Percentiles rank a stretch among this genome's conserved stretches.
phyloP scores from a whole-genome alignment of 1,140 invertebrate species.

The Latrodectus geometricus region DNA sequence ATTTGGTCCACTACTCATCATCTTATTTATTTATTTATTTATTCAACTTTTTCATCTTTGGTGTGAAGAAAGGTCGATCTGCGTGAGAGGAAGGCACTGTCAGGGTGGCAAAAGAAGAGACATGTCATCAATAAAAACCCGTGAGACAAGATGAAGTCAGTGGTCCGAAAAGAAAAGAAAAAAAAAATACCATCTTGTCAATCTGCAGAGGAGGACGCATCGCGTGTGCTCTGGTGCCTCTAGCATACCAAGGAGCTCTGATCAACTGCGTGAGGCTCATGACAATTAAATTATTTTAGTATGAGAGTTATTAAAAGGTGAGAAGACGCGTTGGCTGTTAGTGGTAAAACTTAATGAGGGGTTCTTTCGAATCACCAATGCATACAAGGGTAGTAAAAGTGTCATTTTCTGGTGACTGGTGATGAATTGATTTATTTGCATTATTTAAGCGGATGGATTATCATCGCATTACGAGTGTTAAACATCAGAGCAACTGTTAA shows the following conservation, averaged over 20 bases:
- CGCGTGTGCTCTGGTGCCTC: constrained; percentile 9
- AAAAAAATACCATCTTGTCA: neutral
- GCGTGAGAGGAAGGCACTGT: constrained; percentile 24
- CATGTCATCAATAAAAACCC: constrained; percentile 38
- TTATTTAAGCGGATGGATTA: neutral
- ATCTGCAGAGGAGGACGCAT: neutral
- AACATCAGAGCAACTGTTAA: neutral
- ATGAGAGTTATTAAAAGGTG: constrained; percentile 3
- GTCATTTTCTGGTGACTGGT: constrained; percentile 11
- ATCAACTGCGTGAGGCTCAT: constrained; percentile 9
- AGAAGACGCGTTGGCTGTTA: constrained; percentile 10
- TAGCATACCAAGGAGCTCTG: neutral
- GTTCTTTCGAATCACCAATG: neutral
- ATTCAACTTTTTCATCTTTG: neutral
- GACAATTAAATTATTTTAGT: constrained; percentile 9
- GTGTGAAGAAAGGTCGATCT: constrained; percentile 34
- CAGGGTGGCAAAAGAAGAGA: constrained; percentile 13
- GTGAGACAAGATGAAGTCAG: constrained; percentile 40
- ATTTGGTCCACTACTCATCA: constrained; percentile 8
- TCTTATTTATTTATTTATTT: neutral
- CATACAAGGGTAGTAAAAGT: constrained; percentile 9
- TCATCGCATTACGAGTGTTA: neutral
- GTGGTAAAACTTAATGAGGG: constrained; percentile 16
- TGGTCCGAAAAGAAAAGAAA: constrained; percentile 5
- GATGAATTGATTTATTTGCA: constrained; percentile 19